phyloP scores from a whole-genome alignment of 2,888 invertebrate genomes.

The Hipparchia semele region DNA sequence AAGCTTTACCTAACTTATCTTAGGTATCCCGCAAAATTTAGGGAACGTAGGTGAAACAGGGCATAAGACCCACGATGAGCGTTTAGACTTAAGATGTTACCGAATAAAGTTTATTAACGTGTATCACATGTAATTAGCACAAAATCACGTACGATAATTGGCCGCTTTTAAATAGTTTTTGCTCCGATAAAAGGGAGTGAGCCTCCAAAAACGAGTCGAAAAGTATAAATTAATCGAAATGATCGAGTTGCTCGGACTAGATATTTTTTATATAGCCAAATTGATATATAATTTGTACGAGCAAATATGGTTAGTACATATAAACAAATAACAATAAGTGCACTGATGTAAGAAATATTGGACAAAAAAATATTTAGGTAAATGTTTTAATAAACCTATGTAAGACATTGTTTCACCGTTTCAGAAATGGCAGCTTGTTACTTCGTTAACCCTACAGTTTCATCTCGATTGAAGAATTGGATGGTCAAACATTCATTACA shows the following conservation, averaged over 20 bases:
- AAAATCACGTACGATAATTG: constrained; percentile 24
- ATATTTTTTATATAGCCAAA: constrained; percentile 1
- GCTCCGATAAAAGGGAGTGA: constrained; percentile 22
- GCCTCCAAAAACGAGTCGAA: constrained; percentile 20
- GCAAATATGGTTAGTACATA: constrained; percentile 1
- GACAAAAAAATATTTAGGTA: not conserved
- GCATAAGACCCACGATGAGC: not conserved
- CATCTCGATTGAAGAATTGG: not conserved
- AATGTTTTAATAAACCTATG: too few relatives aligned
- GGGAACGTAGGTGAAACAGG: too few relatives aligned
- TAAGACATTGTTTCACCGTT: not conserved
- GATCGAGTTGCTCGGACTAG: constrained; percentile 17
- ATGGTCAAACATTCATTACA: not conserved
- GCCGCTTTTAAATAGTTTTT: constrained; percentile 26
- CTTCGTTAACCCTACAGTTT: not conserved
- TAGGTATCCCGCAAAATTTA: too few relatives aligned
- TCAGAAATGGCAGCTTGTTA: not conserved
- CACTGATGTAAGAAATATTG: too few relatives aligned
- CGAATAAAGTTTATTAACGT: constrained; percentile 16
- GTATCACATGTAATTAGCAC: constrained; percentile 18
- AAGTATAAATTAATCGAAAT: constrained; percentile 26
- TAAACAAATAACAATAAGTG: not conserved
- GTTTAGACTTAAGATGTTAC: not conserved
- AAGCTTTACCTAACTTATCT: too few relatives aligned
- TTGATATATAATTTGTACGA: not conserved